Percentiles rank a stretch among this genome's conserved stretches.
These are phyloP conservation scores for Enteromius viviparus DNA, from an alignment of 2,797 vertebrate species.

Conservation along the genomic window DNA sequence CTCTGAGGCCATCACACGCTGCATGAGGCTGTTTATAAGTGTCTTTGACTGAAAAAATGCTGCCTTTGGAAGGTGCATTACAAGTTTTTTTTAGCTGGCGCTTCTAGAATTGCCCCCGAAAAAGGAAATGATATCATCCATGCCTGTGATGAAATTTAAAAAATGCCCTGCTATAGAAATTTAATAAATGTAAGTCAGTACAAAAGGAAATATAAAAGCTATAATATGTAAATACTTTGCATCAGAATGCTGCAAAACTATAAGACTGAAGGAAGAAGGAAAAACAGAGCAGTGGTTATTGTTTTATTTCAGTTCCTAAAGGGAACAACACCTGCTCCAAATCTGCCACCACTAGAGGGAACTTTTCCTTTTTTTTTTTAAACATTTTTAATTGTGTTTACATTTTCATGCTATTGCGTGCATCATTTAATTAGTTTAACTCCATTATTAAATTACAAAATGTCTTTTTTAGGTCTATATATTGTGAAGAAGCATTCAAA, in stretches of 20 bases:
- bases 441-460: background rate
- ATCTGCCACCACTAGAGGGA: background rate
- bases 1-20: constrained; percentile 19
- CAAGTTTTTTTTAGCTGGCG: background rate
- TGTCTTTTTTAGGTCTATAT: background rate
- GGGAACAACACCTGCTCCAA: background rate
- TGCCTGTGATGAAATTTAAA: background rate
- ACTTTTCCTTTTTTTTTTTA: background rate
- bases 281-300: background rate
- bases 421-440: background rate
- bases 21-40: constrained; percentile 40
- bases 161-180: background rate
- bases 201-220: background rate
- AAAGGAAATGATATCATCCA: background rate
- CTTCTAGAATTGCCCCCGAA: background rate
- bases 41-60: background rate
- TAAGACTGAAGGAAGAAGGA: background rate
- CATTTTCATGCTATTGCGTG: background rate
- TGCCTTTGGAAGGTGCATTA: background rate
- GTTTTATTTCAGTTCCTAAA: background rate
- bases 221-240: background rate
- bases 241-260: background rate
- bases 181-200: background rate
- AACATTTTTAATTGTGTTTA: background rate
- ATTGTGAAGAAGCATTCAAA: background rate